Base-by-base conservation (phyloP, 2,888 invertebrate species). In the Oscheius sp. region DNA sequence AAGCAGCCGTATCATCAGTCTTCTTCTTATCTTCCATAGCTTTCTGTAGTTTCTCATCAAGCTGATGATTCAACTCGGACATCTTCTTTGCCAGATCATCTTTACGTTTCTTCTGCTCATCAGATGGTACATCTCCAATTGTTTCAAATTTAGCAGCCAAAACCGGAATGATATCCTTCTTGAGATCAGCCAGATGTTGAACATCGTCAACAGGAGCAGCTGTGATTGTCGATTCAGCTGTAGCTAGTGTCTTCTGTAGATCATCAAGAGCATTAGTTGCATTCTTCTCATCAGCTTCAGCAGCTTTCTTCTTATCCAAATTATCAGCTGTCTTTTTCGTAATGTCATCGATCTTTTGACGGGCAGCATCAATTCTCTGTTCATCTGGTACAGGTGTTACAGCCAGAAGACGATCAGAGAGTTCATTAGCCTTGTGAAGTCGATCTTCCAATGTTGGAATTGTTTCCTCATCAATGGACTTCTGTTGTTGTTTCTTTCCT, bases 261-360 rank as follows among this genome's bases (percentile, higher is more conserved):
- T 63, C 69, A 57, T 74, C 70, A 38, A 74, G 17, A 36, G 67
- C 68, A 54, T 71, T 70, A 54, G 54, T 66, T n/a, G 72, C 72
- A n/a, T 68, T 63, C 20, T 57, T 20, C 17, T 22, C 32, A 9
- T 67, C 61, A 12, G 47, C 50, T 61, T 49, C 38, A 17, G 41
- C 66, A 8, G 54, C 30, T 33, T 30, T 38, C 47, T 56, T 57
- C 36, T 47, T 56, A 20, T 70, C 73, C 24, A 71, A 61, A 38
- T 70, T 70, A 38, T 65, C 54, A 57, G 54, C 67, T 44, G 68
- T 71, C 49, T 70, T 70, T 17, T 45, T 62, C 33, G 70, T 47
- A 24, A 65, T 22, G 6, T 56, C 51, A 32, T 44, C 38, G 32
- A 63, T 47, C 57, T 51, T 41, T 4, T 41, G 28, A 9, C 49